Evolutionary conservation across 1,140 invertebrate genomes (phyloP), one percentile per base, ranked within the genome.

Genomic region (Brachionus rubens): DNA sequence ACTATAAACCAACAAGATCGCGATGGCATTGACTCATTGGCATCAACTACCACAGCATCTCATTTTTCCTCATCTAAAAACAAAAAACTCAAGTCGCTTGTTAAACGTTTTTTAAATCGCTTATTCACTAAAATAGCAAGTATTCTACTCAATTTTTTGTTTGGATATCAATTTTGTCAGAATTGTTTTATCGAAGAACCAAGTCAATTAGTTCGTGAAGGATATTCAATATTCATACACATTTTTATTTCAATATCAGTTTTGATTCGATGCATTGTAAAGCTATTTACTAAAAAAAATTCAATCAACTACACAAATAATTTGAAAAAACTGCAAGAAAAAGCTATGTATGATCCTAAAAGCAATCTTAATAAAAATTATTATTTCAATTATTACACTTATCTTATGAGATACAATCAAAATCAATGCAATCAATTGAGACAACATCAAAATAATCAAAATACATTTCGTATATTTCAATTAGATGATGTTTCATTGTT

Each of bases 121-220:
- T 12, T 72, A 21, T 72, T 72, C 16, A 72, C 68, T 21, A 48
- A 72, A 36, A 12, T 72, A 16, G 68, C 68, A 2, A 72, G 46
- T 36, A 72, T 72, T 52, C 3, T 72, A 0, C 68, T 72, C 7
- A 50, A 72, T 30, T 54, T 48, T 40, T 12, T 36, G 30, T 50
- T 50, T n/a, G 68, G 68, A 7, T 72, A 72, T 26, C 68, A 50
- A 16, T 72, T 72, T 40, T 72, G 68, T 41, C 68, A 72, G 33
- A 72, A 72, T 41, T 72, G 68, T 54, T 72, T 72, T 14, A 72
- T 72, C 6, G 16, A 72, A 52, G 12, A 36, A 21, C 46, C 46
- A 3, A 41, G 12, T 16, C 14, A 72, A 54, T 21, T 50, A 14
- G 16, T 1, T 7, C 26, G 19, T 7, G 65, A 70, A 19, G 19